Base-by-base conservation (phyloP, 2,888 invertebrate genomes). In the Tinea pellionella region DNA sequence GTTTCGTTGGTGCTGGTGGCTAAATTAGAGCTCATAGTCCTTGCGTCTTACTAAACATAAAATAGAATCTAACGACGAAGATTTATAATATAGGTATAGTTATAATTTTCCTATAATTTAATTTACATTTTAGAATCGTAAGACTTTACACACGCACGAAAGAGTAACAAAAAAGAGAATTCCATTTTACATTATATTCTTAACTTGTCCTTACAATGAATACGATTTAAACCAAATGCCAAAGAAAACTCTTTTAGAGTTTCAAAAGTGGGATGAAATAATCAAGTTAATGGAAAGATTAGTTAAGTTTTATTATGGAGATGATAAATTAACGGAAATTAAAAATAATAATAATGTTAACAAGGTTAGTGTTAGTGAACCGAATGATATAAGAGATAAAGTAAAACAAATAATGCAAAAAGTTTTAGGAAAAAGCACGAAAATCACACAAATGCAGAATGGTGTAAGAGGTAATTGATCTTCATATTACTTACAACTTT, bases 101-200 rank as follows among this genome's bases (percentile, higher is more conserved):
- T n/a, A n/a, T n/a, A n/a, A n/a, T n/a, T 24, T 24, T 24, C 6
- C 24, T 24, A 2, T 24, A 24, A 24, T 24, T 3, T 24, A 24
- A 24, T 3, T 43, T 6, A 37, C 57, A 3, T 47, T 47, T 13
- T 15, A 47, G 47, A 47, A 15, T 18, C 47, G 18, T 18, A 47
- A 47, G 9, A 47, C 9, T 2, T 12, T 18, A 47, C 9, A 47
- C n/a, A 12, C 9, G n/a, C 47, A 47, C 2, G 18, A 47, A 47
- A 18, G 13, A 1, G 2, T 47, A 15, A 47, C 37, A 37, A 37
- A 65, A 59, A 68, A 66, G 30, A 66, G 66, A 43, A 62, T 71
- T 56, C 80, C 80, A 61, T 80, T 89, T 65, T 91, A 89, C 71
- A 75, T 90, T 60, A 65, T 91, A 43, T 89, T 90, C 65, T 73